Evolutionary conservation across 2,888 invertebrate genomes (phyloP), one percentile per base, ranked within the genome.

Genomic region (Calameuta pallipes): DNA sequence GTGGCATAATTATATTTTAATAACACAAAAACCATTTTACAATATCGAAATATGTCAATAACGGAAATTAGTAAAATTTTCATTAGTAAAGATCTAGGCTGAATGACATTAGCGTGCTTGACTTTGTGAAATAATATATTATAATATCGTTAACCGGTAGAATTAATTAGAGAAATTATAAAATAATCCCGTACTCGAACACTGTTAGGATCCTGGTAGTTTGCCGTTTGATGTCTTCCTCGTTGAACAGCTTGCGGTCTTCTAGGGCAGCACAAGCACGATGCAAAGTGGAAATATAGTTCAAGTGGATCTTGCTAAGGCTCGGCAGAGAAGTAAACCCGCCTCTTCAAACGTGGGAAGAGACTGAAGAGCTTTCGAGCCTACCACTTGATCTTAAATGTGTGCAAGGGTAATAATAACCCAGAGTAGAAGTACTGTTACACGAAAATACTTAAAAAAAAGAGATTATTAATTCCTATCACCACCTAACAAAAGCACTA

Each of bases 201-300:
- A 56, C 56, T 23, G 9, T 56, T 23, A 56, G 23, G 23, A 56
- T 23, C 56, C 23, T 56, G 1, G 56, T 6, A 23, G 56, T 56
- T 56, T 56, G 23, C 23, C 23, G 56, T 56, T 56, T 56, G 23
- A 56, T 56, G 56, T 56, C 56, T 56, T 56, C 56, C 56, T 56
- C 56, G 23, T 56, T 56, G 56, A 56, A 56, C 56, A 23, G 56
- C 56, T 56, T 56, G 56, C 56, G 56, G 56, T 56, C 56, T 56
- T 6, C 23, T 56, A 56, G 56, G 56, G 56, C 56, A 80, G 79
- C 80, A 76, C 81, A 76, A 83, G 82, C 80, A 80, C 83, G 82
- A 83, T 82, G 81, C 82, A 83, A 85, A 83, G 83, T 86, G 84
- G 83, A 86, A 84, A 87, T 56, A 56, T 85, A 82, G 84, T 86